Evolutionary conservation across 2,797 vertebrate genomes (phyloP), one percentile per base, ranked within the genome.

Genomic region (Intellagama lesueurii): DNA sequence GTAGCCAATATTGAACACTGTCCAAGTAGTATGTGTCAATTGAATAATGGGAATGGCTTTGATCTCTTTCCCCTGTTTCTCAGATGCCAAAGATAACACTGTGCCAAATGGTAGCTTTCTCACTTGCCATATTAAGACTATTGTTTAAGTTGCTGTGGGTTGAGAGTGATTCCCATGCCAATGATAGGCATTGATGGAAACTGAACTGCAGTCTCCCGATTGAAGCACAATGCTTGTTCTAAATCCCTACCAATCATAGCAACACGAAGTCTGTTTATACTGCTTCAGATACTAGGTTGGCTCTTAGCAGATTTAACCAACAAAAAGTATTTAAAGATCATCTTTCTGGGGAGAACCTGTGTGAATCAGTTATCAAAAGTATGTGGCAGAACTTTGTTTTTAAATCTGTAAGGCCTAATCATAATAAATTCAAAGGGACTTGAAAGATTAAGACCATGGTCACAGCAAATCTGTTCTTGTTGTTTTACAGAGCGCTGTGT

Each of bases 401-500:
- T 16, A 86, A 64, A 47, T 1, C 40, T 68, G 47, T 75, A n/a
- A 32, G 4, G 49, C 47, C 56, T 70, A 35, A 40, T 80, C 17
- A 12, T 49, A 52, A 1, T 19, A 49, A 30, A 52, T 1, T 22
- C 75, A 81, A 70, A 82, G 56, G 24, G 22, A 7, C 24, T 28
- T 8, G 3, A 69, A 86, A 56, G 22, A 82, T 69, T 82, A 82
- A 56, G 81, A 81, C 7, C 89, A 80, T 7, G 30, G 5, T 44
- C 85, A 66, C 0, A 91, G 19, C 30, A 89, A 26, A 19, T 80
- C 93, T 87, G 52, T 3, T 87, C 14, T 94, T 66, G 0, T 94
- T 96, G 82, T 94, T 87, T 95, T 95, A 26, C 92, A 99, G 99
- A 99, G 91, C 98, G 98, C 93, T 99, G 99, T 84, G 97, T 99